These are phyloP conservation scores for Eidolon dupreanum DNA, from an alignment of 2,797 vertebrate species.

Conservation along the genomic window DNA sequence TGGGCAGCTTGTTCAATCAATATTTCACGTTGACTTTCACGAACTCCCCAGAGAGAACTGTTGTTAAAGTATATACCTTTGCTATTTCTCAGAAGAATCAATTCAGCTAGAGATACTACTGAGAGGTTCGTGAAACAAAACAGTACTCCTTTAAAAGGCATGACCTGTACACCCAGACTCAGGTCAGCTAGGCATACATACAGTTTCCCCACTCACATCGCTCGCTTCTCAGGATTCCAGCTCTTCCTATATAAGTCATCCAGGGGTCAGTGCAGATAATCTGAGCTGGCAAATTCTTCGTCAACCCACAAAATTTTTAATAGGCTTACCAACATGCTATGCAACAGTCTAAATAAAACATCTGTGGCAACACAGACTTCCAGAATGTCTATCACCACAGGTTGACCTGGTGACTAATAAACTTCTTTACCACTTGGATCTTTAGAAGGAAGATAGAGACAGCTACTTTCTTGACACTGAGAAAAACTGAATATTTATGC, in stretches of 20 bases:
- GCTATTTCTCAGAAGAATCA: not conserved
- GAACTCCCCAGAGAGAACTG: not conserved
- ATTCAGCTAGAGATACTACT: not conserved
- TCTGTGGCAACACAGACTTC: not conserved
- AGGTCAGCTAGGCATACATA: not conserved
- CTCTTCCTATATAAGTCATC: not conserved
- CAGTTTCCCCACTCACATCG: not conserved
- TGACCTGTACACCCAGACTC: not conserved
- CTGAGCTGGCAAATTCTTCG: not conserved
- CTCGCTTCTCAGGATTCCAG: not conserved
- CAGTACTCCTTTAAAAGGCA: not conserved
- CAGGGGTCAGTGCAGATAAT: not conserved
- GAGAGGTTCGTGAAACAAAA: not conserved
- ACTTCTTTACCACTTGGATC: not conserved
- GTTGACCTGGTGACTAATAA: not conserved
- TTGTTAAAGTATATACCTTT: not conserved
- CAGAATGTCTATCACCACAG: not conserved
- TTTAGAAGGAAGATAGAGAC: not conserved
- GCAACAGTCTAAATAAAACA: not conserved
- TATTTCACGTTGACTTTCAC: not conserved
- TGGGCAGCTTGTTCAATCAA: not conserved
- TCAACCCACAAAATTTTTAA: not conserved
- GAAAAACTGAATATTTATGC: constrained; percentile 17
- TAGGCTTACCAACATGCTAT: not conserved
- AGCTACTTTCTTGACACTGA: not conserved